A percentile compares a stretch with the other conserved stretches of the same genome.
phyloP scores from a whole-genome alignment of 2,888 invertebrate species.

The Zeuzera pyrina region DNA sequence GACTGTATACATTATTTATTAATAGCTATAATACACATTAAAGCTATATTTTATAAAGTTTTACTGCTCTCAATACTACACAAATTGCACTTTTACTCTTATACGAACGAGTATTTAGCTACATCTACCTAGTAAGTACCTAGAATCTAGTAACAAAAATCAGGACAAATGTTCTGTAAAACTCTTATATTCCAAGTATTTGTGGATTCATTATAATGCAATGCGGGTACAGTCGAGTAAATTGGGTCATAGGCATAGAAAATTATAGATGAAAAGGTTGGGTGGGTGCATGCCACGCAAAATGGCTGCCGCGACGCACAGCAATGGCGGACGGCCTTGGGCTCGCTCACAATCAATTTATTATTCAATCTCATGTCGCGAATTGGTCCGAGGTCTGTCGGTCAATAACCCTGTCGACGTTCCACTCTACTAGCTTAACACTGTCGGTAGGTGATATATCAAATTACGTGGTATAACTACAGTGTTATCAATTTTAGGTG shows the following conservation, averaged over 20 bases:
- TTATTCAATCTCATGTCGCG: slow-evolving; percentile 73
- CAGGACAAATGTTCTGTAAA: no score
- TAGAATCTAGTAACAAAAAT: no score
- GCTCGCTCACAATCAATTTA: slow-evolving; percentile 64
- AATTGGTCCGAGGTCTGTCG: slow-evolving; percentile 69
- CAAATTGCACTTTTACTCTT: no score
- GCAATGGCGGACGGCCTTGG: slow-evolving; percentile 66
- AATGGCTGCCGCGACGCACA: slow-evolving; percentile 52
- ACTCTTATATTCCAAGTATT: no score
- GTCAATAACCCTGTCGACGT: slow-evolving; percentile 53
- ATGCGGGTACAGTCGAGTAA: slow-evolving; percentile 10
- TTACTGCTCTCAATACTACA: no score
- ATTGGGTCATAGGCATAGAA: slow-evolving; percentile 30
- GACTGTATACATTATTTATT: no score
- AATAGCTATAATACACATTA: no score
- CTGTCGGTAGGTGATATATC: slow-evolving; percentile 25
- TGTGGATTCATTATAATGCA: background rate
- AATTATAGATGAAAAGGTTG: slow-evolving; percentile 25
- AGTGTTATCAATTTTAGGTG: slow-evolving; percentile 1
- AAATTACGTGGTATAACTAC: slow-evolving; percentile 16
- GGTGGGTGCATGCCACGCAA: slow-evolving; percentile 39
- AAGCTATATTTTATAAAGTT: no score
- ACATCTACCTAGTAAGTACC: no score
- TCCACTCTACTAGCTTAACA: slow-evolving; percentile 30
- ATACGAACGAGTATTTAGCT: no score